A percentile compares a stretch with the other conserved stretches of the same genome.
phyloP scores from a whole-genome alignment of 2,888 invertebrate species.

The Bimastos eiseni region DNA sequence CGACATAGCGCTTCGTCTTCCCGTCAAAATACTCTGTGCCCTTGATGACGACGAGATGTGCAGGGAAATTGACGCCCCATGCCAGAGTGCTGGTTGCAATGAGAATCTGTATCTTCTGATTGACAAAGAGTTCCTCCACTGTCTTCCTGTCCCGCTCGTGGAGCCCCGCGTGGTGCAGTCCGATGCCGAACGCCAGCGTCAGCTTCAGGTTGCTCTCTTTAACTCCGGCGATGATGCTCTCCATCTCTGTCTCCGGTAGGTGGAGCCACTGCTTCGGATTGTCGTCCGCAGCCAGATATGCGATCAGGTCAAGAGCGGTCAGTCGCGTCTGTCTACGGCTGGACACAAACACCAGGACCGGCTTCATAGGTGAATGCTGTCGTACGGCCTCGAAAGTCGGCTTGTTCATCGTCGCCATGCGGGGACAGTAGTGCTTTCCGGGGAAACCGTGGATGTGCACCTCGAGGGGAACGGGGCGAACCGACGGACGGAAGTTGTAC shows the following conservation, averaged over 20 bases:
- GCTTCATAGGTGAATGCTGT: conserved; percentile 87
- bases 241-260: conserved; percentile 83
- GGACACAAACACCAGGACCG: conserved; percentile 85
- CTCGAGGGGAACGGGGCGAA: conserved; percentile 93
- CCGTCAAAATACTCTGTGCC: conserved; percentile 99
- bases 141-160: conserved; percentile 86
- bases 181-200: conserved; percentile 93
- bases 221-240: conserved; percentile 66
- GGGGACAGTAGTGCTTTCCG: conserved; percentile 96
- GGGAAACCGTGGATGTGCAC: conserved; percentile 92
- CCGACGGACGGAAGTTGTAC: conserved; percentile 96
- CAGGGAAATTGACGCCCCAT: conserved; percentile 99
- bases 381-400: conserved; percentile 94
- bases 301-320: conserved; percentile 88
- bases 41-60: conserved; percentile 89
- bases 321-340: conserved; percentile 93
- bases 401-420: conserved; percentile 99
- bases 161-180: conserved; percentile 96
- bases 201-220: conserved; percentile 88
- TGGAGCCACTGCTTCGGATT: conserved; percentile 94
- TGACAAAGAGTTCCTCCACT: conserved; percentile 90
- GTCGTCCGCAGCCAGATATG: conserved; percentile 79
- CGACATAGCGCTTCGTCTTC: conserved; percentile 91
- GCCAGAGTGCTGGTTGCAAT: conserved; percentile 96
- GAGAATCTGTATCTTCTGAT: conserved; percentile 91